These are phyloP conservation scores for Apostichopus californicus DNA, from an alignment of 35 echinoderm and acorn worm genomes.

Conservation along the genomic window DNA sequence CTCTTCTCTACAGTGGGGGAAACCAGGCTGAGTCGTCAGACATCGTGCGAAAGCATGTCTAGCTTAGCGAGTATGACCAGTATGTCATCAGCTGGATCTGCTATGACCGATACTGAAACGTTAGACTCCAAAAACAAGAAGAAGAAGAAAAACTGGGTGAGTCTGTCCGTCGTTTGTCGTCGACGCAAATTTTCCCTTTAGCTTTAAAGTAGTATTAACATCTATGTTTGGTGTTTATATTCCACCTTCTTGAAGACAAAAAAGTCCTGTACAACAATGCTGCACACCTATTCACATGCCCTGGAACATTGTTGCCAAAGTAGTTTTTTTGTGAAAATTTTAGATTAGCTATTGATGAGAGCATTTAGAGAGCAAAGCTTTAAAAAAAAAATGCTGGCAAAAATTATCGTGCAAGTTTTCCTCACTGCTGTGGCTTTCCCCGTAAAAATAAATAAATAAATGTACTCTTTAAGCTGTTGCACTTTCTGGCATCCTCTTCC, in stretches of 20 bases:
- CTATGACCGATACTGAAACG: slow-evolving; percentile 86
- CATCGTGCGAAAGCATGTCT: slow-evolving; percentile 91
- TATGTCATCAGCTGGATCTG: slow-evolving; percentile 94
- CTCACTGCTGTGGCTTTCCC: not conserved
- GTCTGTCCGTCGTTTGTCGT: slow-evolving; percentile 6
- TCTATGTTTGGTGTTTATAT: too few species aligned
- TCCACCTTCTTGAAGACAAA: too few species aligned
- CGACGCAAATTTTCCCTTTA: too few species aligned
- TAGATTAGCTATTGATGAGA: too few species aligned
- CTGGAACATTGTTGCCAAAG: too few species aligned
- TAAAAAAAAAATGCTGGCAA: not conserved
- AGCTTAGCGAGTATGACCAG: slow-evolving; percentile 90
- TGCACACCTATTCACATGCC: not conserved
- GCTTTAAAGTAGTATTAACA: too few species aligned
- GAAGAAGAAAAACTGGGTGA: slow-evolving; percentile 98
- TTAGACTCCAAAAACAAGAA: slow-evolving; percentile 92
- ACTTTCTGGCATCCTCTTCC: not conserved
- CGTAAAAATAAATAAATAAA: not conserved
- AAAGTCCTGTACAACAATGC: not conserved
- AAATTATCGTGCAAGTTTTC: not conserved
- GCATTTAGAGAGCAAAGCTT: too few species aligned
- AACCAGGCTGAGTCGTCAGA: slow-evolving; percentile 79
- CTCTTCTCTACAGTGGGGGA: slow-evolving; percentile 50
- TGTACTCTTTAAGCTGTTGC: not conserved
- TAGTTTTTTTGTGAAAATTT: too few species aligned